These are phyloP conservation scores for Bedellia somnulentella DNA, from an alignment of 2,888 invertebrate genomes.

Conservation along the genomic window DNA sequence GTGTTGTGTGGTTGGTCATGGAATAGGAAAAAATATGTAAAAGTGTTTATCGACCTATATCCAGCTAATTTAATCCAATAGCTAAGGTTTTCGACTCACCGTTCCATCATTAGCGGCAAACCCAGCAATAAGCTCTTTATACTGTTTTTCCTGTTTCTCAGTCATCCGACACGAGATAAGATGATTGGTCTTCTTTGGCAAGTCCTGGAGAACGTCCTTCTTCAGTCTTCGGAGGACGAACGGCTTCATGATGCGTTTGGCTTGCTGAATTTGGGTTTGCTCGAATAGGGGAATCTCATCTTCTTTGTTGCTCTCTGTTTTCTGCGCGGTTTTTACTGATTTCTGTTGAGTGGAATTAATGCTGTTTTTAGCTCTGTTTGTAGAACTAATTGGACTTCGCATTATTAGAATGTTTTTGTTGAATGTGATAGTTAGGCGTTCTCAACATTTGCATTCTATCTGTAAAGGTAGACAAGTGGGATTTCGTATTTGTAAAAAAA, in stretches of 20 bases:
- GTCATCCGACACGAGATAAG: slow-evolving; percentile 68
- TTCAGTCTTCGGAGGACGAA: slow-evolving; percentile 90
- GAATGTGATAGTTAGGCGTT: no score
- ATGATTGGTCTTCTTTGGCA: slow-evolving; percentile 81
- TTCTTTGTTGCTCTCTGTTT: slow-evolving; percentile 40
- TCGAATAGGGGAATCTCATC: slow-evolving; percentile 80
- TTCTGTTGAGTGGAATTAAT: slow-evolving; percentile 30
- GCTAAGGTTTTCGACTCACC: no score
- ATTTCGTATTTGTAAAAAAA: no score
- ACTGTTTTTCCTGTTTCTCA: slow-evolving; percentile 71
- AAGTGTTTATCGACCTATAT: no score
- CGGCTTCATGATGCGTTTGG: slow-evolving; percentile 94
- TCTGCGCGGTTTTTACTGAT: slow-evolving; percentile 50
- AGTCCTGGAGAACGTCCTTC: slow-evolving; percentile 78
- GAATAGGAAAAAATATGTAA: no score
- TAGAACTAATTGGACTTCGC: no score
- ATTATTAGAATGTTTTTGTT: no score
- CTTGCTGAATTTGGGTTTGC: slow-evolving; percentile 85
- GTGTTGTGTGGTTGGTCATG: no score
- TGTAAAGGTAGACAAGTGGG: no score
- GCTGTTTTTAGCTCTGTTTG: no score
- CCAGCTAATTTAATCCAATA: no score
- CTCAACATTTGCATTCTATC: no score
- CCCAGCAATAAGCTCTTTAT: slow-evolving; percentile 71
- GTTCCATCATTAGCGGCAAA: slow-evolving; percentile 66